Conservation (phyloP, 2,888 invertebrate genomes). For the Xanthia togata region DNA sequence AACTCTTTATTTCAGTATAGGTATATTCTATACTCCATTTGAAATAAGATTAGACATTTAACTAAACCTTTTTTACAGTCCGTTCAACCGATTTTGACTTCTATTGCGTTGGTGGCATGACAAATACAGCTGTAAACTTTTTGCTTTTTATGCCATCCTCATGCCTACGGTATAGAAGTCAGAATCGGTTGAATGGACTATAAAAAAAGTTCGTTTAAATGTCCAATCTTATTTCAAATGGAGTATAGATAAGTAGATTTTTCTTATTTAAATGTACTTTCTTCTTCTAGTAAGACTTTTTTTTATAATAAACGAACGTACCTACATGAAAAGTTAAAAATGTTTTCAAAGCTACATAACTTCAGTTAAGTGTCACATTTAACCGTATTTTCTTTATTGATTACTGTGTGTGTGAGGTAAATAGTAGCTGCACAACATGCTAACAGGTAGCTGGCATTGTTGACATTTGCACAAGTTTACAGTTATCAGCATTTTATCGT, state of each 20-base stretch:
- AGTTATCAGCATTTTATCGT: background rate
- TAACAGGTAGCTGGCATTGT: background rate
- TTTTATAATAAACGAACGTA: background rate
- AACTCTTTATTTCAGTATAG: background rate
- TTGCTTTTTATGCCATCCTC: too few relatives aligned
- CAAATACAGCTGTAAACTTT: too few relatives aligned
- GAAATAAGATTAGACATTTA: too few relatives aligned
- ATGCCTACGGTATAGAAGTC: too few relatives aligned
- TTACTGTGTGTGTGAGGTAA: conserved; percentile 2
- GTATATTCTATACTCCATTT: background rate
- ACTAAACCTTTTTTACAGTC: too few relatives aligned
- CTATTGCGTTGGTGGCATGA: too few relatives aligned
- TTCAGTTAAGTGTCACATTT: background rate
- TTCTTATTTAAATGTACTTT: background rate
- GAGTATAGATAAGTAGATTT: background rate
- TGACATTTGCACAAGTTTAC: conserved; percentile 6
- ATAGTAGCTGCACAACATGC: background rate
- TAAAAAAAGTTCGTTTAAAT: too few relatives aligned
- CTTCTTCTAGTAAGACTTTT: background rate
- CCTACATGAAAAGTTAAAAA: background rate
- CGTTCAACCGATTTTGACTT: too few relatives aligned
- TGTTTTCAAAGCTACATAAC: background rate
- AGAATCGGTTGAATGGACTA: too few relatives aligned
- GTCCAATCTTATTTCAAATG: too few relatives aligned
- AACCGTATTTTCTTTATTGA: background rate